phyloP scores from a whole-genome alignment of 2,888 invertebrate genomes.

The Melanargia galathea region DNA sequence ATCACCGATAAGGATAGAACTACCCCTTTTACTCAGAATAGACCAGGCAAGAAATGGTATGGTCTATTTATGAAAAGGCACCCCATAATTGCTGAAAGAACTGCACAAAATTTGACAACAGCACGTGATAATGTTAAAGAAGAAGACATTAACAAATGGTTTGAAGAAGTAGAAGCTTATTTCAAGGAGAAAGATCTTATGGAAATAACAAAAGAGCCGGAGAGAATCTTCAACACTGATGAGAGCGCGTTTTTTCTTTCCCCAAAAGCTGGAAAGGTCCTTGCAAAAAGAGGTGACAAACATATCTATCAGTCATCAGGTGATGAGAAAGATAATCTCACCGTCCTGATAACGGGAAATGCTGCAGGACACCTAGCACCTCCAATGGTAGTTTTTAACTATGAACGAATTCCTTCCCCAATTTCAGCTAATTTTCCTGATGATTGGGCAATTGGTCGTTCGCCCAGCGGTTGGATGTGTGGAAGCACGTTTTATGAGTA shows the following conservation, averaged over 20 bases:
- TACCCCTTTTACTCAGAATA: background rate
- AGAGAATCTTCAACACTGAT: conserved; percentile 18
- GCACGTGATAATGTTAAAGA: conserved; percentile 16
- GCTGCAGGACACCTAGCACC: background rate
- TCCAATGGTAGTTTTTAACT: background rate
- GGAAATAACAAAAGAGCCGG: conserved; percentile 14
- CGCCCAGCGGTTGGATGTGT: background rate
- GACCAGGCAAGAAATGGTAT: background rate
- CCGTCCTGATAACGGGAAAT: conserved; percentile 49
- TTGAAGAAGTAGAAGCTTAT: conserved; percentile 11
- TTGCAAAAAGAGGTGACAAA: conserved; percentile 21
- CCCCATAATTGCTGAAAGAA: background rate
- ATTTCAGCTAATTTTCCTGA: background rate
- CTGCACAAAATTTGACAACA: conserved; percentile 25
- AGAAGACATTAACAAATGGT: conserved; percentile 21
- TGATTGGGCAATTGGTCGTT: background rate
- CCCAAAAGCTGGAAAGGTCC: conserved; percentile 9
- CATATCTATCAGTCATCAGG: conserved; percentile 9
- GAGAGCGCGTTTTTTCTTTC: conserved; percentile 15
- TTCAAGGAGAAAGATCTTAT: conserved; percentile 8
- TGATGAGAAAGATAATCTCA: conserved; percentile 51
- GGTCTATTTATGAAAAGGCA: background rate
- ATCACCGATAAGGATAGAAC: background rate
- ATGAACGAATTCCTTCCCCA: background rate
- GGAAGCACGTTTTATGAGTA: background rate